phyloP scores from a whole-genome alignment of 2,888 invertebrate genomes.

The Emmelina monodactyla region DNA sequence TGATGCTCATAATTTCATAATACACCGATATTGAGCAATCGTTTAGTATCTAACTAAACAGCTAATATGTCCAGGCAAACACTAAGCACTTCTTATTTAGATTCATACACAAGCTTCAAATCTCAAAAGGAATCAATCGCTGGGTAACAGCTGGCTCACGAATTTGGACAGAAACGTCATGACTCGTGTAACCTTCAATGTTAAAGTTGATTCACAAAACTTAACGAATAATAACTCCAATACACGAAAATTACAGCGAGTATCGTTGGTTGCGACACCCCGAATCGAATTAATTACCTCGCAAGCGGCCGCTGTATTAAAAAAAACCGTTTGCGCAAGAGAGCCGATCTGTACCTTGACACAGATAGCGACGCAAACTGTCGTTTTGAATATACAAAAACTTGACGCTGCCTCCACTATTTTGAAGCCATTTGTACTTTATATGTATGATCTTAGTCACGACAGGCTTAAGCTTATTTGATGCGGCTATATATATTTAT shows the following conservation, averaged over 20 bases:
- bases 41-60: too few species aligned
- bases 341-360: conserved; percentile 63
- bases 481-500: too few species aligned
- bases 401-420: conserved; percentile 44
- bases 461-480: too few species aligned
- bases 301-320: conserved; percentile 61
- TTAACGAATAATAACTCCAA: conserved; percentile 21
- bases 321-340: conserved; percentile 62
- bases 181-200: conserved; percentile 14
- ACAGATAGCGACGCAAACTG: conserved; percentile 56
- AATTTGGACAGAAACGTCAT: not conserved
- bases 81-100: too few species aligned
- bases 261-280: conserved; percentile 55
- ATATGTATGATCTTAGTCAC: too few species aligned
- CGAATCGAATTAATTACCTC: conserved; percentile 65
- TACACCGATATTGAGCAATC: too few species aligned
- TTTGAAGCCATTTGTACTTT: conserved; percentile 3
- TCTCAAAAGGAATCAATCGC: too few species aligned
- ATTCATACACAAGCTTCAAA: too few species aligned
- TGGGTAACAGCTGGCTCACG: conserved; percentile 16
- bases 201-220: conserved; percentile 19
- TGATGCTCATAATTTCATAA: too few species aligned
- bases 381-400: conserved; percentile 66
- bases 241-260: conserved; percentile 44
- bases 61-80: too few species aligned